Evolutionary conservation across 1,140 invertebrate genomes (phyloP).

Genomic region (Elysia chlorotica): DNA sequence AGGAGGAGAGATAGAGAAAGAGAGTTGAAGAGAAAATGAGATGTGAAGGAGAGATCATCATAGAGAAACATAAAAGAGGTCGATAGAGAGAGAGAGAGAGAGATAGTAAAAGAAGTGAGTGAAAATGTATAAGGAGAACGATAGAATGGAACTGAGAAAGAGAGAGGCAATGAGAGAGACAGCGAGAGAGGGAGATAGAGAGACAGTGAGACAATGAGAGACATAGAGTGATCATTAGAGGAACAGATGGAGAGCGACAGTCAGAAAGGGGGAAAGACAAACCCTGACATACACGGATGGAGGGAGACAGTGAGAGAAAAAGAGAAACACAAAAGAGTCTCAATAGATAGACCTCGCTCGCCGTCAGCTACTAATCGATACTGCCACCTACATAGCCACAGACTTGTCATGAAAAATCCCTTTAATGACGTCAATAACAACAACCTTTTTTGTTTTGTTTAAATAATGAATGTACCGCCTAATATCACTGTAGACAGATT

Average conservation of each 20-base stretch:
- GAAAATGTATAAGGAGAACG: conserved; percentile 1
- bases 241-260: background rate
- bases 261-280: background rate
- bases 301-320: background rate
- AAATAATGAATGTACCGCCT: no score
- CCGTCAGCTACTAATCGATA: background rate
- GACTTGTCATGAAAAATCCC: background rate
- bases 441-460: no score
- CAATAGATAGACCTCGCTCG: no score
- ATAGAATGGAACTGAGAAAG: background rate
- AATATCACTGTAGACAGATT: no score
- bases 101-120: background rate
- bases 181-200: background rate
- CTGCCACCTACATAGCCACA: background rate
- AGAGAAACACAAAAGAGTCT: background rate
- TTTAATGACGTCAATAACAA: no score
- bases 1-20: background rate
- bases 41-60: background rate
- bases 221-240: background rate
- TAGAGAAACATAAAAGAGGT: background rate
- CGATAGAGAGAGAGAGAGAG: background rate
- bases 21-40: background rate
- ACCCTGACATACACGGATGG: background rate
- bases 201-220: background rate
- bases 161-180: background rate